Percentiles rank a stretch among this genome's conserved stretches.
Evolutionary conservation across 2,113 vertebrate species (phyloP).

Genomic region (Meleagris gallopavo): DNA sequence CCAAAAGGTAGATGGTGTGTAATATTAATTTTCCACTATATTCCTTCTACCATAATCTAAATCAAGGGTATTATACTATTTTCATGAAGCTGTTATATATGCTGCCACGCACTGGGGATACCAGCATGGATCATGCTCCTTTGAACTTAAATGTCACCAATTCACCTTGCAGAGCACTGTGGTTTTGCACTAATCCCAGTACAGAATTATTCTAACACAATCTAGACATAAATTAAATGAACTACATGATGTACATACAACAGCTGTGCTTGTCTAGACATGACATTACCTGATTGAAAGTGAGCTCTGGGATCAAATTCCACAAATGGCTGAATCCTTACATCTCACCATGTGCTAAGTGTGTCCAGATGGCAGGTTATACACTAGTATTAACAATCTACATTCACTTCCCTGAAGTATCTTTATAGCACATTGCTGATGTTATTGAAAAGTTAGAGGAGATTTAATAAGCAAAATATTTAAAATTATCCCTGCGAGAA

Average conservation of each 20-base stretch:
- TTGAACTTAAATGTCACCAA: constrained; percentile 22
- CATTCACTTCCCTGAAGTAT: constrained; percentile 39
- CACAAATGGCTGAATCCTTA: constrained; percentile 56
- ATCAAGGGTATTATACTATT: neutral
- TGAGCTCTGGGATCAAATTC: constrained; percentile 55
- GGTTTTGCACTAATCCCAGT: constrained; percentile 4
- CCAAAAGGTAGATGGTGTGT: neutral
- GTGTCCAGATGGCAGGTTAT: constrained; percentile 65
- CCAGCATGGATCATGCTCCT: neutral
- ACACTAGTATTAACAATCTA: constrained; percentile 30
- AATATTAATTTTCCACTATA: neutral
- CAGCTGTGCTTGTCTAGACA: constrained; percentile 63
- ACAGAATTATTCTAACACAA: neutral
- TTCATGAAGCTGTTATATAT: neutral
- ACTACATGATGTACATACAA: constrained; percentile 41
- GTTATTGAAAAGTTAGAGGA: constrained; percentile 6
- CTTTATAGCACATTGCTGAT: constrained; percentile 15
- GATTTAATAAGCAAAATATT: constrained; percentile 41
- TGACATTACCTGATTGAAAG: constrained; percentile 59
- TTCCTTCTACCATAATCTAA: neutral
- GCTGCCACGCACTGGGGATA: neutral
- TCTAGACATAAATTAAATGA: constrained; percentile 37
- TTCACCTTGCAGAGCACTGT: constrained; percentile 17
- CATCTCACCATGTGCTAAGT: constrained; percentile 58
- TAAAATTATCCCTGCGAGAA: constrained; percentile 3